These are phyloP conservation scores for Hyposoter didymator DNA, from an alignment of 2,888 invertebrate genomes.

Conservation along the genomic window DNA sequence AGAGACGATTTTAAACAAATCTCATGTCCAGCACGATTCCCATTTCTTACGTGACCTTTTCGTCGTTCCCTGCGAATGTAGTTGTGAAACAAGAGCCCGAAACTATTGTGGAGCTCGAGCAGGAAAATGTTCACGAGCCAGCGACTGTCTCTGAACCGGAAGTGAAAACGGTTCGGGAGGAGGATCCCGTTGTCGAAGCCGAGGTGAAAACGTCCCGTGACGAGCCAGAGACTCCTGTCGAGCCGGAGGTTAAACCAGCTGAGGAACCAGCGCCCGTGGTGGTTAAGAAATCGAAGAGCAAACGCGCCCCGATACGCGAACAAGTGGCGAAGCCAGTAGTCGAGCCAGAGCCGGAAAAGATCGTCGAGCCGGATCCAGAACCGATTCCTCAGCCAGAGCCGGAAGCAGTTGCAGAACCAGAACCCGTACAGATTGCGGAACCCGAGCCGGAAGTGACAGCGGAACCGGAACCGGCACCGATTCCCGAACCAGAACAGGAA, in stretches of 20 bases:
- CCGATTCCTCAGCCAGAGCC: conserved; percentile 2
- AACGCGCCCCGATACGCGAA: conserved; percentile 59
- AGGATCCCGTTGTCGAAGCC: conserved; percentile 63
- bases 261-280: conserved; percentile 32
- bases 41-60: conserved; percentile 1
- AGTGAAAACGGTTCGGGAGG: conserved; percentile 64
- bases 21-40: conserved; percentile 13
- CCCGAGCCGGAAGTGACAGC: conserved; percentile 41
- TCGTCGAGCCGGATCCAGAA: conserved; percentile 58
- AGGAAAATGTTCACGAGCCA: conserved; percentile 33
- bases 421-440: conserved; percentile 51
- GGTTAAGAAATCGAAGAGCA: conserved; percentile 50
- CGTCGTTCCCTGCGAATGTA: neutral
- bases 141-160: conserved; percentile 62
- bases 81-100: conserved; percentile 58
- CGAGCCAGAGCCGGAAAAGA: conserved; percentile 58
- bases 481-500: conserved; percentile 52
- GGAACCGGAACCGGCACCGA: conserved; percentile 59
- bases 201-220: conserved; percentile 43
- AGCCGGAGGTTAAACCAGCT: conserved; percentile 55
- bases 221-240: conserved; percentile 52
- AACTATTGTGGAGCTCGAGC: conserved; percentile 63
- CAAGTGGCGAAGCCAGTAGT: conserved; percentile 50
- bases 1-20: neutral
- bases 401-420: conserved; percentile 30